Conservation (phyloP, 2,797 vertebrate species). For the Phoebastria nigripes region DNA sequence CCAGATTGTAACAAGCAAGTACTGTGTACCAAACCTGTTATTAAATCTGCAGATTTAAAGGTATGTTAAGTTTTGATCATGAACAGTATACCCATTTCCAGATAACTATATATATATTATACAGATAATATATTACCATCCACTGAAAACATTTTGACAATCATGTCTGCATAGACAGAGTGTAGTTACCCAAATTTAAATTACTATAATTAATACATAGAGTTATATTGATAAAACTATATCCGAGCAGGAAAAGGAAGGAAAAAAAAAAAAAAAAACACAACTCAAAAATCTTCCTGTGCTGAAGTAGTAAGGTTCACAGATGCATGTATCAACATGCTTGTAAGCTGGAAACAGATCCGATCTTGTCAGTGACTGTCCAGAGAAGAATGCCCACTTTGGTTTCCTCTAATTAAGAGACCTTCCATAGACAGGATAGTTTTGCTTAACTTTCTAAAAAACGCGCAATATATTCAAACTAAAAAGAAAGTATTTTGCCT, state of each 20-base stretch:
- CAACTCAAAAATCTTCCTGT: neutral
- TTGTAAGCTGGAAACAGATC: neutral
- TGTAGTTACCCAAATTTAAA: neutral
- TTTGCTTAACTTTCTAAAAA: neutral
- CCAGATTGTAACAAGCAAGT: neutral
- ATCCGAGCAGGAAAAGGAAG: neutral
- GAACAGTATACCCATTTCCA: neutral
- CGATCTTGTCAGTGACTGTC: neutral
- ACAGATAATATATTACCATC: neutral
- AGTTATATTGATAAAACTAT: neutral
- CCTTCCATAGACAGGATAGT: neutral
- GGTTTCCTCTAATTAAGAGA: neutral
- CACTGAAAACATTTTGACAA: constrained; percentile 3
- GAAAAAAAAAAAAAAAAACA: too few relatives aligned
- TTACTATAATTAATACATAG: neutral
- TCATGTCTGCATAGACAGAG: neutral
- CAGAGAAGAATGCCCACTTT: neutral
- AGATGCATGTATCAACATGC: neutral
- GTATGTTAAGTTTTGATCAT: neutral
- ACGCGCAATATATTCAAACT: neutral
- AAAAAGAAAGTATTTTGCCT: neutral
- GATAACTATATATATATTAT: neutral
- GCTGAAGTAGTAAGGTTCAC: neutral
- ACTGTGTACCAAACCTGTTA: neutral
- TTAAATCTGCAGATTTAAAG: neutral